phyloP scores from a whole-genome alignment of 2,113 vertebrate species.

The Suricata suricatta region DNA sequence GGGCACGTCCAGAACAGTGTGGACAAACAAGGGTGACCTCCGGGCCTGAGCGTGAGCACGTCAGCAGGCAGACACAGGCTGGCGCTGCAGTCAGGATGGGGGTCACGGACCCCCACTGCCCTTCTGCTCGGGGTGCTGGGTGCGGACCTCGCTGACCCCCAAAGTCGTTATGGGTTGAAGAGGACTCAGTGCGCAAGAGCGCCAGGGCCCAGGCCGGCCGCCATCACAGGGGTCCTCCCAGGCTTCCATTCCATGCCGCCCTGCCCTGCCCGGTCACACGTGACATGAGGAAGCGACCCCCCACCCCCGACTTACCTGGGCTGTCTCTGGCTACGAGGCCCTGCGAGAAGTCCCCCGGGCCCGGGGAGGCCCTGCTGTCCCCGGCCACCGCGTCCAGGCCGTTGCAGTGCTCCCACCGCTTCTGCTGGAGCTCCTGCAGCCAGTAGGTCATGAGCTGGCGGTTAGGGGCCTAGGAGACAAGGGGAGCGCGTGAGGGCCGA shows the following conservation, averaged over 20 bases:
- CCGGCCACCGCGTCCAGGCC: conserved; percentile 85
- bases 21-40: not conserved
- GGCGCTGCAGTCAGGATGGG: not conserved
- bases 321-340: conserved; percentile 94
- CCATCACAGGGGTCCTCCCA: not conserved
- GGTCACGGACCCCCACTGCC: accelerated
- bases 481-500: not conserved
- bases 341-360: conserved; percentile 83
- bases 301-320: conserved; percentile 82
- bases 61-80: too few relatives aligned
- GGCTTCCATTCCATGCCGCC: not conserved
- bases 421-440: conserved; percentile 98
- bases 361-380: conserved; percentile 88
- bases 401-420: conserved; percentile 96
- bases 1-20: accelerated
- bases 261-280: accelerated
- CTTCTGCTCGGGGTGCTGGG: not conserved
- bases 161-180: not conserved
- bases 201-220: accelerated
- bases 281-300: not conserved
- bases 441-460: conserved; percentile 95
- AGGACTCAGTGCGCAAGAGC: accelerated
- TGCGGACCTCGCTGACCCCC: not conserved
- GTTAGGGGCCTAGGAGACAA: conserved; percentile 88
- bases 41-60: too few relatives aligned